Base-by-base conservation (phyloP, 1,140 invertebrate species). In the Probaryconus sp. region DNA sequence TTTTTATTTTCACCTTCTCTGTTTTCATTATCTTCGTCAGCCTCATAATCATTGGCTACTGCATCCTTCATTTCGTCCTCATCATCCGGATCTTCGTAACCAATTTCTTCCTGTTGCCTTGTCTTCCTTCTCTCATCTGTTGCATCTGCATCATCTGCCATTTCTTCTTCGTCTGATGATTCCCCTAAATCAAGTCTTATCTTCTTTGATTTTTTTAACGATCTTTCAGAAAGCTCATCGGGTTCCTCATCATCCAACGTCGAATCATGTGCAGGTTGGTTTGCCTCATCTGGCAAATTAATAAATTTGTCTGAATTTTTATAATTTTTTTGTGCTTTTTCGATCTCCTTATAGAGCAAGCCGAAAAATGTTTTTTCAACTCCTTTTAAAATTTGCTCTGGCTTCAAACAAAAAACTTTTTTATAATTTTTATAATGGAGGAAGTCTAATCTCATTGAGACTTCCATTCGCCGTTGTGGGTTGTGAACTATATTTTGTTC, bases 1-100 rank as follows among this genome's bases (percentile, higher is more conserved):
- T 45, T 40, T 13, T 48, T 31, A 2, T 37, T 10, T 37, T 42
- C 24, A 31, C 77, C 67, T 13, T 68, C 43, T n/a, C n/a, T n/a
- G 5, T 85, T 80, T 24, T 79, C 67, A 28, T 81, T 77, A 13
- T 83, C 82, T 47, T 89, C 89, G 30, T 91, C 89, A 28, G 89
- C 88, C 31, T 90, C 89, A 74, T 70, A 47, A n/a, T 56, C 42
- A 16, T 77, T 81, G 65, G 85, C 82, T 16, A 88, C 85, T 3
- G 16, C 7, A 9, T 85, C 83, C 11, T 81, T 79, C 2, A 84
- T 77, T 18, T 95, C 93, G 26, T 95, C 94, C 11, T 92, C 92
- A 35, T 94, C 94, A 53, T 93, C 93, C 0, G 91, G 91, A 80
- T 96, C 95, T 72, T 96, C 94, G 79, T 94, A 93, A 30, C 95